These are phyloP conservation scores for Dendrolimus punctatus DNA, from an alignment of 1,140 invertebrate species.

Conservation along the genomic window DNA sequence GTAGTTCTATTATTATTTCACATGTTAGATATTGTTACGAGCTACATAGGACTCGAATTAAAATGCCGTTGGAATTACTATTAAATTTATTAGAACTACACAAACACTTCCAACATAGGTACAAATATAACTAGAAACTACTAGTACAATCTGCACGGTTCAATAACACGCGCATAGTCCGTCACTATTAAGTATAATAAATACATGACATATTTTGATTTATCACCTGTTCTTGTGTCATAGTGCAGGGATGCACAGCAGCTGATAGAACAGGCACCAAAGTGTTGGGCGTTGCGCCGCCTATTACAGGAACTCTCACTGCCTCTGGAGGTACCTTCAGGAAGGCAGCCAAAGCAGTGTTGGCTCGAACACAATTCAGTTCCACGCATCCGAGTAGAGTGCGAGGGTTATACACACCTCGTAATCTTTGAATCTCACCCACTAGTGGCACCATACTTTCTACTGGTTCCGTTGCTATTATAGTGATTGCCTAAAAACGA, in stretches of 20 bases:
- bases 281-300: slow-evolving; percentile 84
- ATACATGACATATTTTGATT: background rate
- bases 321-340: slow-evolving; percentile 75
- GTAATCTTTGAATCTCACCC: slow-evolving; percentile 72
- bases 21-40: too few species aligned
- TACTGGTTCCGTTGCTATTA: slow-evolving; percentile 73
- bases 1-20: too few species aligned
- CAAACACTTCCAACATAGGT: too few species aligned
- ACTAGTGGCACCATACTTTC: slow-evolving; percentile 75
- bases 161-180: too few species aligned
- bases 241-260: slow-evolving; percentile 66
- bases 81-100: too few species aligned
- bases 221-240: slow-evolving; percentile 53
- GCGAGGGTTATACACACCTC: slow-evolving; percentile 77
- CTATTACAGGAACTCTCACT: slow-evolving; percentile 85
- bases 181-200: background rate
- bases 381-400: slow-evolving; percentile 86
- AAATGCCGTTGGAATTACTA: too few species aligned
- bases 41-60: too few species aligned
- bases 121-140: too few species aligned
- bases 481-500: slow-evolving; percentile 68
- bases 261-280: slow-evolving; percentile 88
- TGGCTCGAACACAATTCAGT: slow-evolving; percentile 83
- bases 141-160: too few species aligned
- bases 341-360: slow-evolving; percentile 77